Base-by-base conservation (phyloP, 2,113 vertebrate species). In the Rynchops niger region DNA sequence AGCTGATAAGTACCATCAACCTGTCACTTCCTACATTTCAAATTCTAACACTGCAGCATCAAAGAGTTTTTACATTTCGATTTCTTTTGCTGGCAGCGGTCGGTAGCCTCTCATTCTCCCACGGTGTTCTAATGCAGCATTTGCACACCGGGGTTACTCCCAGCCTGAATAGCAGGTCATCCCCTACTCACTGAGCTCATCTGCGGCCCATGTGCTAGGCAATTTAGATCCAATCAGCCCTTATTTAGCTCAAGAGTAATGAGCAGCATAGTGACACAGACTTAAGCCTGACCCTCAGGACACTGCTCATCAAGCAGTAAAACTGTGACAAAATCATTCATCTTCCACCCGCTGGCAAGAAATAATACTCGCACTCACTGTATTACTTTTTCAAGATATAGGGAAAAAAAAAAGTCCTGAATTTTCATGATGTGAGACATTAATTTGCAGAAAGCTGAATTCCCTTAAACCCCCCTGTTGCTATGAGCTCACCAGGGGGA, bases 211-310 rank as follows among this genome's bases (percentile, higher is more conserved):
- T 98, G 98, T 98, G 98, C 98, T 97, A 98, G 98, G 98, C 98
- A 99, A 99, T 99, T 99, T 98, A 98, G 98, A 98, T 98, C 98
- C 98, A 99, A 98, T 99, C 98, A 98, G 98, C 98, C 98, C 98
- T 98, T 98, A 99, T 98, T 99, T 99, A 99, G 98, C 98, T 99
- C 98, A 99, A 98, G 98, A 99, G 98, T 98, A 99, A 99, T 99
- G 98, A 99, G 98, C 98, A 98, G 98, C 98, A 98, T 98, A 98
- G 98, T 98, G 98, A 98, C 98, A 99, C 98, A 98, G 98, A 98
- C 98, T 98, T 98, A 99, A 99, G 98, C 98, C 98, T 99, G 98
- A 99, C 98, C 98, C 98, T 98, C 98, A 99, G 98, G 98, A 99
- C 98, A 98, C 98, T 98, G 98, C 98, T 99, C 98, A 99, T 98